A percentile compares a stretch with the other conserved stretches of the same genome.
Evolutionary conservation across 2,888 invertebrate genomes (phyloP).

Genomic region (Ypsolopha sequella): DNA sequence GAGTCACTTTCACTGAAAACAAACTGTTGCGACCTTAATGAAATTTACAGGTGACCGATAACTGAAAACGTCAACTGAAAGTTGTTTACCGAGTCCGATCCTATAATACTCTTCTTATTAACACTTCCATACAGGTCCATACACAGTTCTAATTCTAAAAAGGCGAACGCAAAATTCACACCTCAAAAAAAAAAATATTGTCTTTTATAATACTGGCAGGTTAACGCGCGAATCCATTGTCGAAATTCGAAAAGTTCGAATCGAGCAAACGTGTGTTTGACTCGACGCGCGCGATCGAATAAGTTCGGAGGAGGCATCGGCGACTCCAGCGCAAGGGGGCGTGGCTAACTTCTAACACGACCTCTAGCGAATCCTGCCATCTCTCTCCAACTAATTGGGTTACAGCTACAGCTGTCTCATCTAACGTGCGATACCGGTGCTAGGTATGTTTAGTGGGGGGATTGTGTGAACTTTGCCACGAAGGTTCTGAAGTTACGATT

Average conservation of each 20-base stretch:
- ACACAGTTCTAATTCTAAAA: not conserved
- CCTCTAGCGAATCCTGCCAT: constrained; percentile 42
- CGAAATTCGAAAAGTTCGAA: constrained; percentile 19
- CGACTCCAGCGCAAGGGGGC: constrained; percentile 46
- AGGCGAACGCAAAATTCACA: not conserved
- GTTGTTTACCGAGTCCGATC: constrained; percentile 14
- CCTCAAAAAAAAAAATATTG: not conserved
- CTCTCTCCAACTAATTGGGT: constrained; percentile 22
- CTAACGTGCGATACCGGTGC: constrained; percentile 52
- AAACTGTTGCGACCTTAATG: constrained; percentile 26
- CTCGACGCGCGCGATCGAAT: constrained; percentile 67
- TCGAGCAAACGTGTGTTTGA: constrained; percentile 38
- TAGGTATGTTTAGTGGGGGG: constrained; percentile 40
- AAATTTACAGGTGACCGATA: constrained; percentile 38
- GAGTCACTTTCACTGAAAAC: constrained; percentile 52
- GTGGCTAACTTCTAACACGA: constrained; percentile 64
- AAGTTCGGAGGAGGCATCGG: constrained; percentile 57
- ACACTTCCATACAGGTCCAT: no score
- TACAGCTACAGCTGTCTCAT: constrained; percentile 24
- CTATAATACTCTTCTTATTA: constrained; percentile 9
- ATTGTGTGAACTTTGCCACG: constrained; percentile 64
- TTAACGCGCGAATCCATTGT: constrained; percentile 42
- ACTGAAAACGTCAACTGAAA: constrained; percentile 57
- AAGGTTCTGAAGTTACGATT: constrained; percentile 15
- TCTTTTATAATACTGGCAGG: constrained; percentile 1